These are phyloP conservation scores for Rhyzopertha dominica DNA, from an alignment of 1,140 invertebrate genomes.

Conservation along the genomic window DNA sequence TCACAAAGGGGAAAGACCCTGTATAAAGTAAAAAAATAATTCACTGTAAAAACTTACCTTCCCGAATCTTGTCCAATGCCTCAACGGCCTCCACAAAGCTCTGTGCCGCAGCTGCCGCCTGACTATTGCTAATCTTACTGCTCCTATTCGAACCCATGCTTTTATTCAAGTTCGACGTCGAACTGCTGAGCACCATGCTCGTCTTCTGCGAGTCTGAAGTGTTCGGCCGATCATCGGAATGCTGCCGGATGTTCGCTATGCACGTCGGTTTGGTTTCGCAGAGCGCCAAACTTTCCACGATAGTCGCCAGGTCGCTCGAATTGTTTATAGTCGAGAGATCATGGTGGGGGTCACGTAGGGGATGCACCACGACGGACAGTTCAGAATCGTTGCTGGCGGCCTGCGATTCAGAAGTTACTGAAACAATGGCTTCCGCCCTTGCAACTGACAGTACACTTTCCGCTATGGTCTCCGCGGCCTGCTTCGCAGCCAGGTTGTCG, in stretches of 20 bases:
- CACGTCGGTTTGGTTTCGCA: conserved; percentile 48
- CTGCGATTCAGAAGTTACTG: conserved; percentile 55
- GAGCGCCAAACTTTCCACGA: conserved; percentile 72
- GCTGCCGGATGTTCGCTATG: conserved; percentile 32
- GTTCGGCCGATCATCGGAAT: conserved; percentile 31
- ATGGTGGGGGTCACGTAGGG: conserved; percentile 55
- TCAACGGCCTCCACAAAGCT: conserved; percentile 53
- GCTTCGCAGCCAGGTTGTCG: conserved; percentile 83
- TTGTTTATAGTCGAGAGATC: conserved; percentile 64
- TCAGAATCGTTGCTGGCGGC: conserved; percentile 49
- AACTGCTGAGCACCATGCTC: conserved; percentile 23
- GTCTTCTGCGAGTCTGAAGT: conserved; percentile 23
- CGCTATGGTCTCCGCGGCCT: conserved; percentile 86
- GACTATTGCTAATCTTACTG: conserved; percentile 30
- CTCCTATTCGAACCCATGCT: too few relatives aligned
- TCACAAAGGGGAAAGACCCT: too few relatives aligned
- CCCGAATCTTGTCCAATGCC: conserved; percentile 59
- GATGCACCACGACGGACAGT: conserved; percentile 55
- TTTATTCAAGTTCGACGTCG: conserved; percentile 23
- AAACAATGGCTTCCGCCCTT: conserved; percentile 68
- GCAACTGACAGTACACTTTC: conserved; percentile 80
- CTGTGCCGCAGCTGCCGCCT: conserved; percentile 35
- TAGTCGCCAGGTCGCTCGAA: conserved; percentile 73
- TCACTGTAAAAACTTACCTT: conserved; percentile 47
- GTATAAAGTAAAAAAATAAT: too few relatives aligned